A percentile compares a stretch with the other conserved stretches of the same genome.
Evolutionary conservation across 2,888 invertebrate genomes (phyloP).

Genomic region (Aphidius colemani): DNA sequence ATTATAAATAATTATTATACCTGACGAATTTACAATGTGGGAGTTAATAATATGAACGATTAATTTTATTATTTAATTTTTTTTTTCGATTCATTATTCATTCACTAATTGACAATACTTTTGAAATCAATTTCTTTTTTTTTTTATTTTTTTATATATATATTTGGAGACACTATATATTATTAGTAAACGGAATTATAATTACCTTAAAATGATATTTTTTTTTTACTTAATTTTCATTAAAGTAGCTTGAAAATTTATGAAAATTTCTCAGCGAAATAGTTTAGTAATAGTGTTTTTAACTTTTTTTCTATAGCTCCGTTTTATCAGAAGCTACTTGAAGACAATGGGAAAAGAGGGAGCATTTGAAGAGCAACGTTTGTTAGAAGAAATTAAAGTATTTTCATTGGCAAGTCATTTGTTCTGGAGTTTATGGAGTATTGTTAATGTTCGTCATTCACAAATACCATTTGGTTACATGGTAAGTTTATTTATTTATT

Average conservation of each 20-base stretch:
- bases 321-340: conserved; percentile 59
- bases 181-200: no score
- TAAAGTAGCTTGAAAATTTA: conserved; percentile 7
- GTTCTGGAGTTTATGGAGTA: conserved; percentile 93
- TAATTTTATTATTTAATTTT: no score
- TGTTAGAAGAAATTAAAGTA: conserved; percentile 78
- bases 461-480: conserved; percentile 94
- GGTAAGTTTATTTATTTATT: conserved; percentile 65
- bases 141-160: background rate
- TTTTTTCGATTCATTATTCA: background rate
- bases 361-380: conserved; percentile 64
- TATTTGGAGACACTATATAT: no score
- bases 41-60: no score
- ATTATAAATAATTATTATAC: conserved; percentile 3
- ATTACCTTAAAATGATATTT: background rate
- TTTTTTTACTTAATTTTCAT: conserved; percentile 5
- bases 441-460: conserved; percentile 84
- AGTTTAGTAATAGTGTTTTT: conserved; percentile 25
- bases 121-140: background rate
- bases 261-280: conserved; percentile 29
- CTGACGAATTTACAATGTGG: background rate
- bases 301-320: conserved; percentile 52
- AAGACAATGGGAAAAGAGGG: conserved; percentile 58
- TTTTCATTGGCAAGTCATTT: conserved; percentile 89
- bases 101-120: background rate